Conservation (phyloP, 2,888 invertebrate species). For the Apotomis turbidana region DNA sequence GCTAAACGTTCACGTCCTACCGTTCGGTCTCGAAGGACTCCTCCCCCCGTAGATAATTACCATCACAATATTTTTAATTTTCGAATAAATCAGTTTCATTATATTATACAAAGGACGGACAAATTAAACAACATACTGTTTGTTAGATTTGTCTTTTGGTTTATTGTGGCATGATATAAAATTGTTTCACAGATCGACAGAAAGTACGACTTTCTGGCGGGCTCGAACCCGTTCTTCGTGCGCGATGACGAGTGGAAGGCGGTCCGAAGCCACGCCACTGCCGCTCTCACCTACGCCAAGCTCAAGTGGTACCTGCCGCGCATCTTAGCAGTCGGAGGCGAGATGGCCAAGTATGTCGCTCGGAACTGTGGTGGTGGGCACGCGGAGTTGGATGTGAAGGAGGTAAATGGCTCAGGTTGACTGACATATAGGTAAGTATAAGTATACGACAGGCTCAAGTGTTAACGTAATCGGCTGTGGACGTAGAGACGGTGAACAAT, state of each 20-base stretch:
- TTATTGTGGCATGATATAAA: not conserved
- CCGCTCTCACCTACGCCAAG: conserved; percentile 13
- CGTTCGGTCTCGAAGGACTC: too few species aligned
- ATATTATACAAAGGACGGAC: too few species aligned
- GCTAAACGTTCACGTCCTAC: too few species aligned
- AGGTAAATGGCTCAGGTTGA: conserved; percentile 2
- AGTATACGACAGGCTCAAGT: too few species aligned
- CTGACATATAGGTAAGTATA: too few species aligned
- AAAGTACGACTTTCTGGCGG: conserved; percentile 26
- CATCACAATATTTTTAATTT: too few species aligned
- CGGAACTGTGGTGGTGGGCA: not conserved
- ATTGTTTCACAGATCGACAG: conserved; percentile 17
- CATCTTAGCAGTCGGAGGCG: conserved; percentile 12
- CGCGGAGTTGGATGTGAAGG: conserved; percentile 16
- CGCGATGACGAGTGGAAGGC: conserved; percentile 14
- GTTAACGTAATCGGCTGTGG: too few species aligned
- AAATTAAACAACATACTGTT: too few species aligned
- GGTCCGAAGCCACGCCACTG: conserved; percentile 17
- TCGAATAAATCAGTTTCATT: too few species aligned
- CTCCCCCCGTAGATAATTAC: too few species aligned
- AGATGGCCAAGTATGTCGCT: conserved; percentile 17
- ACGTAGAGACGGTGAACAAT: too few species aligned
- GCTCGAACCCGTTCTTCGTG: conserved; percentile 30
- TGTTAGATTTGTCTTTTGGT: not conserved
- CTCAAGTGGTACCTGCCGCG: conserved; percentile 23